These are phyloP conservation scores for Pyrgilauda ruficollis DNA, from an alignment of 2,113 vertebrate genomes.

Conservation along the genomic window DNA sequence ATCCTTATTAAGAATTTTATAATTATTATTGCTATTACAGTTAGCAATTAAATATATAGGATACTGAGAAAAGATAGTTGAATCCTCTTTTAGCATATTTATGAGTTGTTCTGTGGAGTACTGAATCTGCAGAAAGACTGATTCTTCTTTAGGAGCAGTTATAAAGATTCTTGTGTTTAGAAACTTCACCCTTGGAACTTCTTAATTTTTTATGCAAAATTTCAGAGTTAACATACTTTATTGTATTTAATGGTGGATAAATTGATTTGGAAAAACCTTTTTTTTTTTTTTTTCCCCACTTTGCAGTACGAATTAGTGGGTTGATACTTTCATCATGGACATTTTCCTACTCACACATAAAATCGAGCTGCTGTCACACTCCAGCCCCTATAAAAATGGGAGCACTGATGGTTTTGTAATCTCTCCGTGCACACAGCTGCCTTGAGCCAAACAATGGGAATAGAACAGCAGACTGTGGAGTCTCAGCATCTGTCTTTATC, in stretches of 20 bases:
- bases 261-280: neutral
- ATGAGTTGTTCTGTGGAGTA: neutral
- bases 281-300: neutral
- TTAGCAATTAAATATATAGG: neutral
- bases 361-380: neutral
- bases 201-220: neutral
- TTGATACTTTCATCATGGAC: neutral
- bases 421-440: neutral
- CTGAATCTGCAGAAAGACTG: neutral
- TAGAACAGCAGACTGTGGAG: neutral
- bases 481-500: neutral
- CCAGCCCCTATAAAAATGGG: neutral
- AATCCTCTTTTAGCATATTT: neutral
- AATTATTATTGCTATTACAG: neutral
- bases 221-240: neutral
- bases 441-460: neutral
- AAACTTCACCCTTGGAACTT: neutral
- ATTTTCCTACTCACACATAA: neutral
- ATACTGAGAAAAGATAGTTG: neutral
- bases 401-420: neutral
- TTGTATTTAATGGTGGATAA: neutral
- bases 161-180: neutral
- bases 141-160: neutral
- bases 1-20: neutral
- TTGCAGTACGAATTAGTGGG: neutral